Percentiles rank a stretch among this genome's conserved stretches.
These are phyloP conservation scores for Prolemur simus DNA, from an alignment of 2,113 vertebrate species.

Conservation along the genomic window DNA sequence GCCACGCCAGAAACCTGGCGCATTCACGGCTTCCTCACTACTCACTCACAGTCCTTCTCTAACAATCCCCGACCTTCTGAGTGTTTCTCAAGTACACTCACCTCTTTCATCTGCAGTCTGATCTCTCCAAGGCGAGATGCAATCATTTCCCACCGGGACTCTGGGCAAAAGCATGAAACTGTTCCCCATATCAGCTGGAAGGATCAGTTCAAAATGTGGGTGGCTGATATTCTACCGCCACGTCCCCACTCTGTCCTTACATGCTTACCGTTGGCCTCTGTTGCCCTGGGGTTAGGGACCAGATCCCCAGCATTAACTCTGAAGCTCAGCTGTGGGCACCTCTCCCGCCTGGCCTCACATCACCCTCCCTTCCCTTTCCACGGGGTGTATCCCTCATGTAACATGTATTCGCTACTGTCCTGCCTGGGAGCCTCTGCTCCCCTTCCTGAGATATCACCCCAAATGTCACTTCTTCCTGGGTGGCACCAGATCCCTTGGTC, in stretches of 20 bases:
- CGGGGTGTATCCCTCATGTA: fast-evolving
- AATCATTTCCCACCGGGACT: background rate
- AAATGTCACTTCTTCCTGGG: background rate
- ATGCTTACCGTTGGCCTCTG: fast-evolving
- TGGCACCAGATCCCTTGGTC: fast-evolving
- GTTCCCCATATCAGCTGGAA: background rate
- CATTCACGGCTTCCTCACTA: fast-evolving
- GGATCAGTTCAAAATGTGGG: background rate
- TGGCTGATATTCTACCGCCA: background rate
- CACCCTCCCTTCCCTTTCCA: no score
- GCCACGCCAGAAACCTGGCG: fast-evolving
- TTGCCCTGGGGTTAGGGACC: no score
- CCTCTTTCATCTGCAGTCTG: fast-evolving
- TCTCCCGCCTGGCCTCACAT: background rate
- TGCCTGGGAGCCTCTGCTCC: background rate
- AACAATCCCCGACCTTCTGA: background rate
- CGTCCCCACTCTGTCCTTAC: fast-evolving
- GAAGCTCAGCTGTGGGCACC: fast-evolving
- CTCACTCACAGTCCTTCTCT: no score
- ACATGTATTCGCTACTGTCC: fast-evolving
- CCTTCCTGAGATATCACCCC: background rate
- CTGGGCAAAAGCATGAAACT: background rate
- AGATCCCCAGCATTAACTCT: no score
- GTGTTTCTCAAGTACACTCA: background rate
- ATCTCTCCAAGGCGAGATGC: background rate